Evolutionary conservation across 2,888 invertebrate species (phyloP).

Genomic region (Cynaeus angustus): DNA sequence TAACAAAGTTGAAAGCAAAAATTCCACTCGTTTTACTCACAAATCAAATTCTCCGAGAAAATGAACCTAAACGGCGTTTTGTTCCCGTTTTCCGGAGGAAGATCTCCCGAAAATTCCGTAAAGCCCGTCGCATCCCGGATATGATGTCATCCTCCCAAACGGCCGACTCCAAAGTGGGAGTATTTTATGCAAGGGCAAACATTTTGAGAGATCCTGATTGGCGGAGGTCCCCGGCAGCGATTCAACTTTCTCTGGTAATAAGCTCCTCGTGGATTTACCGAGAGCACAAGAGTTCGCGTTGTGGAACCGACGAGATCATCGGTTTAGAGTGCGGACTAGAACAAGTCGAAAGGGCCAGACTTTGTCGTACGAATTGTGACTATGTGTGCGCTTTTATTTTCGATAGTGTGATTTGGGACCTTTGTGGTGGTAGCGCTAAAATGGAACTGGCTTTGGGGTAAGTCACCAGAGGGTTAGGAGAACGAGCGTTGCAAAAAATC

Average conservation of each 20-base stretch:
- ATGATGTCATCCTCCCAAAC: neutral
- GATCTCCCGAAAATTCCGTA: too few relatives aligned
- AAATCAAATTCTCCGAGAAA: too few relatives aligned
- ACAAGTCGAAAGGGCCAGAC: neutral
- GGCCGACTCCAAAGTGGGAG: conserved; percentile 1
- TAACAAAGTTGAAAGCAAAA: too few relatives aligned
- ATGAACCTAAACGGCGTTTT: too few relatives aligned
- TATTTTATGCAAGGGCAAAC: conserved; percentile 42
- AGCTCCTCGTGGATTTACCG: conserved; percentile 48
- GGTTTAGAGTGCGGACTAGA: conserved; percentile 15
- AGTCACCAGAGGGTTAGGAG: too few relatives aligned
- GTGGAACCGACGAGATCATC: conserved; percentile 47
- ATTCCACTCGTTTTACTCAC: too few relatives aligned
- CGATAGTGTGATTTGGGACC: conserved; percentile 14
- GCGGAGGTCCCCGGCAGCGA: conserved; percentile 50
- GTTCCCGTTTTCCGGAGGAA: too few relatives aligned
- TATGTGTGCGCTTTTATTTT: conserved; percentile 28
- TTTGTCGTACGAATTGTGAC: conserved; percentile 2
- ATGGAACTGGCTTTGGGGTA: conserved; percentile 43
- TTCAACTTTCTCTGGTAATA: conserved; percentile 56
- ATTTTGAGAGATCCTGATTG: conserved; percentile 52
- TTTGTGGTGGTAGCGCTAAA: neutral
- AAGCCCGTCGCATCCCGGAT: neutral
- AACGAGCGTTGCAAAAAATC: too few relatives aligned
- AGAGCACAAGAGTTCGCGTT: conserved; percentile 50